phyloP scores from a whole-genome alignment of 2,113 vertebrate species.

The Saguinus imperator region DNA sequence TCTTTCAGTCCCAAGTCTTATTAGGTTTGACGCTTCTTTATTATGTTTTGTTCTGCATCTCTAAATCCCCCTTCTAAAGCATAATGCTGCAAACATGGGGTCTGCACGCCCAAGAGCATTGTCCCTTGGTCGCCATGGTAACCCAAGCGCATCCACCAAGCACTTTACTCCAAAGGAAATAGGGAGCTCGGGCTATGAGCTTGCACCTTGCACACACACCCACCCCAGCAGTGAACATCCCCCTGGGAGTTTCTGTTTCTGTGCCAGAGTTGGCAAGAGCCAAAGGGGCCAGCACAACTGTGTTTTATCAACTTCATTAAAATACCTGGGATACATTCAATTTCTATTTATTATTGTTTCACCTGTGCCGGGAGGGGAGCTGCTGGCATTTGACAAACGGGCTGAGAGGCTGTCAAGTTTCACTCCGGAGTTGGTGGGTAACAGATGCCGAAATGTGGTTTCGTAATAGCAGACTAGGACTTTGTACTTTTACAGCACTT shows the following conservation, averaged over 20 bases:
- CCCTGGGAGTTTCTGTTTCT: slow-evolving; percentile 64
- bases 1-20: slow-evolving; percentile 80
- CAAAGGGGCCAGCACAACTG: slow-evolving; percentile 44
- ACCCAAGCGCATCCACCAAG: slow-evolving; percentile 72
- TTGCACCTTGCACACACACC: slow-evolving; percentile 56
- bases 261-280: slow-evolving; percentile 51
- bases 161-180: slow-evolving; percentile 59
- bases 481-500: slow-evolving; percentile 69
- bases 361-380: slow-evolving; percentile 53
- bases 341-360: slow-evolving; percentile 74
- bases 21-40: slow-evolving; percentile 76
- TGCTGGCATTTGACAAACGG: slow-evolving; percentile 61
- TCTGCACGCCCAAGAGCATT: slow-evolving; percentile 58
- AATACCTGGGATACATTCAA: slow-evolving; percentile 64
- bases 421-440: slow-evolving; percentile 39
- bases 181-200: background rate
- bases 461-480: slow-evolving; percentile 53
- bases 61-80: slow-evolving; percentile 77
- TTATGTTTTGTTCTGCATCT: slow-evolving; percentile 76
- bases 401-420: slow-evolving; percentile 55
- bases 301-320: slow-evolving; percentile 73
- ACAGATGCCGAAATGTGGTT: slow-evolving; percentile 65
- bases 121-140: slow-evolving; percentile 70
- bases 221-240: slow-evolving; percentile 45
- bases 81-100: slow-evolving; percentile 77